Conservation (phyloP, 2,888 invertebrate genomes). For the Mesorhabditis sp. region DNA sequence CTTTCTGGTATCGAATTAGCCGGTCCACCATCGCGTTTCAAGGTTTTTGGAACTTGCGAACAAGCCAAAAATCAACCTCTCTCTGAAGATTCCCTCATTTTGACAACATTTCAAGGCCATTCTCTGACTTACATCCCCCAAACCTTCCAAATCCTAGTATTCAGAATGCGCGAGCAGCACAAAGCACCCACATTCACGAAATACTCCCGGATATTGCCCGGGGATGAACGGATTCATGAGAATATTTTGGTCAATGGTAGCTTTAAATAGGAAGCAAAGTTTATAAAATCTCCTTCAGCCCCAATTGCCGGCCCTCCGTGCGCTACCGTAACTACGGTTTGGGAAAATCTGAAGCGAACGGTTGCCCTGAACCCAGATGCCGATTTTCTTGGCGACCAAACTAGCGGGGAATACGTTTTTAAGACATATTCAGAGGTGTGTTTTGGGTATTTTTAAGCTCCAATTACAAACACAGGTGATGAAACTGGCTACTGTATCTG, state of each 20-base stretch:
- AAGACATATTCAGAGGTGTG: constrained; percentile 19
- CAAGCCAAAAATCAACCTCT: too few species aligned
- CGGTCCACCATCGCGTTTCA: too few species aligned
- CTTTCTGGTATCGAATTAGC: too few species aligned
- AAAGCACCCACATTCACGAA: constrained; percentile 19
- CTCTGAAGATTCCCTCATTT: too few species aligned
- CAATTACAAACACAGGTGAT: not conserved
- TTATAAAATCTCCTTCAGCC: constrained; percentile 19
- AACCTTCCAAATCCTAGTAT: not conserved
- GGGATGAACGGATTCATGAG: constrained; percentile 41
- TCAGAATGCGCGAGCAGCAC: not conserved
- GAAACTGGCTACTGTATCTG: not conserved
- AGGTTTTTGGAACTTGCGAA: too few species aligned
- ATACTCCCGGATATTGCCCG: constrained; percentile 36
- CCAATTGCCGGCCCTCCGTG: constrained; percentile 35
- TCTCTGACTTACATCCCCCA: not conserved
- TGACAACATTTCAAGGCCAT: too few species aligned
- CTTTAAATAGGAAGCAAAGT: not conserved
- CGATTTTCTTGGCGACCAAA: constrained; percentile 28
- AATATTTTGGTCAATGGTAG: constrained; percentile 35
- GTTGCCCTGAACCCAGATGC: constrained; percentile 20
- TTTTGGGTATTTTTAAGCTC: not conserved
- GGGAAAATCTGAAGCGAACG: constrained; percentile 26
- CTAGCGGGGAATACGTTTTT: constrained; percentile 20
- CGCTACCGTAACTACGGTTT: constrained; percentile 31